A percentile compares a stretch with the other conserved stretches of the same genome.
Evolutionary conservation across 1,140 invertebrate species (phyloP).

Genomic region (Pteromalus puparum): DNA sequence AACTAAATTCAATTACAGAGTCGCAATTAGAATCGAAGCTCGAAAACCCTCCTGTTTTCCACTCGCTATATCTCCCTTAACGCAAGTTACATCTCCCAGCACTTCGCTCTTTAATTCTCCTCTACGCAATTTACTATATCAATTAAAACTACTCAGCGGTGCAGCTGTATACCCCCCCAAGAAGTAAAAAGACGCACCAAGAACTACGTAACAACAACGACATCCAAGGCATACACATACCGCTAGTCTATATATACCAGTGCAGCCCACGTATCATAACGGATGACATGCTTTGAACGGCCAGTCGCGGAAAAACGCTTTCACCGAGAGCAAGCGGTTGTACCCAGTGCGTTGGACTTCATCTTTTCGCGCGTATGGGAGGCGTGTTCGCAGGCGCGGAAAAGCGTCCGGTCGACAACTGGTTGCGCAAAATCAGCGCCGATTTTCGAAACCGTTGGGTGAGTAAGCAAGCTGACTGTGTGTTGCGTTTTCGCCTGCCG

Average conservation of each 20-base stretch:
- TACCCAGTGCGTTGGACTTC: slow-evolving; percentile 1
- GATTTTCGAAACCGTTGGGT: neutral
- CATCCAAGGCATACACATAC: no score
- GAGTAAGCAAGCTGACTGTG: neutral
- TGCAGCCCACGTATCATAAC: neutral
- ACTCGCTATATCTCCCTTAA: neutral
- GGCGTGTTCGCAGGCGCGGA: neutral
- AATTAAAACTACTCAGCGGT: neutral
- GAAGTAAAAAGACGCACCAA: no score
- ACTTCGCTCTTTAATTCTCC: slow-evolving; percentile 2
- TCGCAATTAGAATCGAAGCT: neutral
- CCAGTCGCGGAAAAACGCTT: slow-evolving; percentile 57
- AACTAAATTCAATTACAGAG: no score
- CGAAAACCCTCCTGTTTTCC: neutral
- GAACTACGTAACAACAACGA: no score
- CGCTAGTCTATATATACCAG: no score
- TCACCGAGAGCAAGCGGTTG: slow-evolving; percentile 53
- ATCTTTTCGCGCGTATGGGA: neutral
- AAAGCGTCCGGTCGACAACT: neutral
- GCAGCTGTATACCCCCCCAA: neutral
- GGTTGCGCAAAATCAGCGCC: slow-evolving; percentile 20
- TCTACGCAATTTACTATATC: no score
- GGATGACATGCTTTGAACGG: neutral
- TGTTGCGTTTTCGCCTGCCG: neutral
- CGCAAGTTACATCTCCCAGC: neutral